phyloP scores from a whole-genome alignment of 64 coral and sea anemone genomes.

The Anthopleura sola region DNA sequence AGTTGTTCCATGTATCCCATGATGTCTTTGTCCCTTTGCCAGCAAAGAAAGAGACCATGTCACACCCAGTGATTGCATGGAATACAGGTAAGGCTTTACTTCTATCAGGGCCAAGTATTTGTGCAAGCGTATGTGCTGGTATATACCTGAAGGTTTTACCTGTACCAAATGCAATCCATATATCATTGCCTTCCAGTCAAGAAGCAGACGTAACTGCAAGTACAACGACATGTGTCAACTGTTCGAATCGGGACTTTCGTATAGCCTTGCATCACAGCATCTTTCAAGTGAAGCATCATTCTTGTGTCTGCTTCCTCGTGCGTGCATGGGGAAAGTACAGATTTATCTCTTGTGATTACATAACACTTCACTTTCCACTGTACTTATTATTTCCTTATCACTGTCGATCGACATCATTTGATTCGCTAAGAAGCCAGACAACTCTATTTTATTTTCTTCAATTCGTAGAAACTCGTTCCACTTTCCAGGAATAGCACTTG shows the following conservation, averaged over 20 bases:
- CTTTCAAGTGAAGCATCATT: constrained; percentile 42
- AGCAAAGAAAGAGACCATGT: constrained; percentile 26
- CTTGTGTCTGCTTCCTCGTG: constrained; percentile 56
- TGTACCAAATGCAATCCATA: constrained; percentile 18
- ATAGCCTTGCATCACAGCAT: constrained; percentile 30
- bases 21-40: constrained; percentile 35
- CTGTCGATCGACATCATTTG: constrained; percentile 6
- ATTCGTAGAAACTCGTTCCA: constrained; percentile 60
- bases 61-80: constrained; percentile 17
- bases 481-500: constrained; percentile 51
- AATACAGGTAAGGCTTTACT: constrained; percentile 17
- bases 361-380: constrained; percentile 11
- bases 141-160: constrained; percentile 8
- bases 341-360: constrained; percentile 35
- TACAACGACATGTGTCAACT: constrained; percentile 30
- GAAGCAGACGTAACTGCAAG: neutral
- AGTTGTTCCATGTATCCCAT: constrained; percentile 38
- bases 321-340: constrained; percentile 40
- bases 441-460: constrained; percentile 60
- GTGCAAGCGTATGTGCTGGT: neutral
- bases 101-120: neutral
- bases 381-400: constrained; percentile 47
- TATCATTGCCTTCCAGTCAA: neutral
- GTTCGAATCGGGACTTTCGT: constrained; percentile 38
- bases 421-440: constrained; percentile 48